Evolutionary conservation across 2,888 invertebrate species (phyloP).

Genomic region (Cantharis nigra): DNA sequence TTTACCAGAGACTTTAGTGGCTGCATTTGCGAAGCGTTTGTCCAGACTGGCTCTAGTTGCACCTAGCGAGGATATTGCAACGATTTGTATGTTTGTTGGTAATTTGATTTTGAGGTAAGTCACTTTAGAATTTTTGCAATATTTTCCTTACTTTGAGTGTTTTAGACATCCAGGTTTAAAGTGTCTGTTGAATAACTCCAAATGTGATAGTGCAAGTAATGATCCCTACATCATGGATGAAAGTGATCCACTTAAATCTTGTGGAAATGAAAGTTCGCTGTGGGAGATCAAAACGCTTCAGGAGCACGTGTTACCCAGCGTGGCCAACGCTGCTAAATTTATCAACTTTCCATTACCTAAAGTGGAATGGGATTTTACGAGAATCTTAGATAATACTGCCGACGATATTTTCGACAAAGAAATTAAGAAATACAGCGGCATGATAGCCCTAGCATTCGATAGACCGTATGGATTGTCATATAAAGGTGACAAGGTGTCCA

Average conservation of each 20-base stretch:
- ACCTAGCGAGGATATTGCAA: slow-evolving; percentile 76
- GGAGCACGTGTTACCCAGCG: slow-evolving; percentile 71
- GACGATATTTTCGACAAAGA: slow-evolving; percentile 78
- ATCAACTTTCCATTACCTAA: slow-evolving; percentile 69
- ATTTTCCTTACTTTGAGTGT: not conserved
- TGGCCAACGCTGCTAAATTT: slow-evolving; percentile 73
- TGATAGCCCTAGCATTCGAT: slow-evolving; percentile 77
- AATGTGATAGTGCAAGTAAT: slow-evolving; percentile 56
- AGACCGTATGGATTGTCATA: slow-evolving; percentile 65
- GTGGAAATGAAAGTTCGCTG: slow-evolving; percentile 85
- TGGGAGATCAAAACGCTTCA: slow-evolving; percentile 90
- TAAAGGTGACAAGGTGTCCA: slow-evolving; percentile 66
- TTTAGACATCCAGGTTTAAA: slow-evolving; percentile 83
- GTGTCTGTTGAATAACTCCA: slow-evolving; percentile 63
- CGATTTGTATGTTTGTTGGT: slow-evolving; percentile 80
- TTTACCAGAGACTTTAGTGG: slow-evolving; percentile 87
- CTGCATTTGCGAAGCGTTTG: slow-evolving; percentile 90
- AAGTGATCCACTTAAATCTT: slow-evolving; percentile 74
- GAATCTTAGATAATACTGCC: slow-evolving; percentile 67
- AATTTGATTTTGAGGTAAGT: slow-evolving; percentile 71
- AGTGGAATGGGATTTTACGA: slow-evolving; percentile 70
- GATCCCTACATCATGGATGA: slow-evolving; percentile 90
- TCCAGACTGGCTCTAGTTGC: slow-evolving; percentile 83
- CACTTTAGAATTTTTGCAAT: not conserved
- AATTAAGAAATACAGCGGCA: slow-evolving; percentile 73